Conservation (phyloP, 2,888 invertebrate genomes). For the Sinohyriopsis cumingii region DNA sequence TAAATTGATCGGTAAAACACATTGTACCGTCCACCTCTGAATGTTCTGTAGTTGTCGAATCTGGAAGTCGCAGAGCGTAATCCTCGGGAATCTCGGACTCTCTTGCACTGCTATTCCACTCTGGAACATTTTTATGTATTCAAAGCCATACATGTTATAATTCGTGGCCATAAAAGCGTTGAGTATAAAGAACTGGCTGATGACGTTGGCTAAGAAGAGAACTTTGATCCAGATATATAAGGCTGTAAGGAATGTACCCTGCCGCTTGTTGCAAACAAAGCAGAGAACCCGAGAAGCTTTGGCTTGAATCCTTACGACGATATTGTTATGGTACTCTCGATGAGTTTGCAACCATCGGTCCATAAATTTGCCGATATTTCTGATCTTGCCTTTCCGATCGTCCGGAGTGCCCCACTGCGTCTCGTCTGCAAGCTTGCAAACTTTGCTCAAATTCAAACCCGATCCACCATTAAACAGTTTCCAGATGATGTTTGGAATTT, state of each 20-base stretch:
- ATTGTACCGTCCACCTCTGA: slow-evolving; percentile 61
- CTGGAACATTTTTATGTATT: slow-evolving; percentile 42
- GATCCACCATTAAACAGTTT: slow-evolving; percentile 58
- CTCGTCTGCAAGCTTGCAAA: slow-evolving; percentile 56
- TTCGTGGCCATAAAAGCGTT: slow-evolving; percentile 65
- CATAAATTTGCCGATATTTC: slow-evolving; percentile 57
- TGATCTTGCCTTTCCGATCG: slow-evolving; percentile 55
- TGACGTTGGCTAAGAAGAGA: slow-evolving; percentile 55
- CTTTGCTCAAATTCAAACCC: slow-evolving; percentile 59
- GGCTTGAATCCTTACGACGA: slow-evolving; percentile 51
- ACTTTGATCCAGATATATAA: slow-evolving; percentile 60
- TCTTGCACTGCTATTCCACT: slow-evolving; percentile 41
- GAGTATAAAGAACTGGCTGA: slow-evolving; percentile 63
- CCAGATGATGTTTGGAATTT: slow-evolving; percentile 63
- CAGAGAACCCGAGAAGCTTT: slow-evolving; percentile 50
- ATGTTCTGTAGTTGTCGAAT: slow-evolving; percentile 64
- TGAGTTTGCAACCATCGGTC: slow-evolving; percentile 63
- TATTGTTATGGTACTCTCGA: slow-evolving; percentile 58
- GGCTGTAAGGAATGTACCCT: slow-evolving; percentile 61
- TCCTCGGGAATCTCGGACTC: slow-evolving; percentile 51
- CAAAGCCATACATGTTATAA: slow-evolving; percentile 62
- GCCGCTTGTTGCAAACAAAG: slow-evolving; percentile 61
- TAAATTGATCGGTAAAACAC: slow-evolving; percentile 62
- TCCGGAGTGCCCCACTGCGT: slow-evolving; percentile 62
- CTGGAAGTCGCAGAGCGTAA: slow-evolving; percentile 64